These are phyloP conservation scores for Brachyhypopomus occidentalis DNA, from an alignment of 2,113 vertebrate species.

Conservation along the genomic window DNA sequence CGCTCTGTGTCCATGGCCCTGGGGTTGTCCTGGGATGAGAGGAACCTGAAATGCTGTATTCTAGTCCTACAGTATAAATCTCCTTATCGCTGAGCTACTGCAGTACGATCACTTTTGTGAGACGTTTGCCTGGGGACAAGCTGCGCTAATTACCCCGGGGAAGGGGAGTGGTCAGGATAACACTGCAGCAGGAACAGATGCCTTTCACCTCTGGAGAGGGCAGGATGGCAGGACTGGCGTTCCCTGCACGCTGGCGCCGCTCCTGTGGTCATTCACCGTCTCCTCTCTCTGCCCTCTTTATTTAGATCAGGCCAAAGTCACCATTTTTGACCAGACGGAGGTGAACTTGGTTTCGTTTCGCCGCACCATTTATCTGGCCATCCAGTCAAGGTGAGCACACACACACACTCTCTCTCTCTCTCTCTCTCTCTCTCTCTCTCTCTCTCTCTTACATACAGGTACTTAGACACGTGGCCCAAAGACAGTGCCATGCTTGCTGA, in stretches of 20 bases:
- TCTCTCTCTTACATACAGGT: no score
- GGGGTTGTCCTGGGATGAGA: no score
- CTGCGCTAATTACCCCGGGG: constrained; percentile 22
- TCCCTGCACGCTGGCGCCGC: not conserved
- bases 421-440: not conserved
- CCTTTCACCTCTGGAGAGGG: constrained; percentile 38
- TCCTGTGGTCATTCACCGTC: not conserved
- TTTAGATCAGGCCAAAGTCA: constrained; percentile 85
- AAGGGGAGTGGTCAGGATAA: constrained; percentile 36
- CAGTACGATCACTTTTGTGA: no score
- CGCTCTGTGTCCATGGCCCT: no score
- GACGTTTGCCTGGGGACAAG: not conserved
- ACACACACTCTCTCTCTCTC: constrained; percentile 21
- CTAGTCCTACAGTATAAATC: no score
- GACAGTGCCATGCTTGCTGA: no score
- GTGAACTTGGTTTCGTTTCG: constrained; percentile 97
- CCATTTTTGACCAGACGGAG: constrained; percentile 96
- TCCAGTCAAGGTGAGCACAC: constrained; percentile 91
- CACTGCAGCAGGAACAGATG: constrained; percentile 20
- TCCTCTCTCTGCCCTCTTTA: constrained; percentile 26
- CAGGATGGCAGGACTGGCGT: not conserved
- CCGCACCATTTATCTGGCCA: constrained; percentile 97
- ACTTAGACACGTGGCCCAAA: no score
- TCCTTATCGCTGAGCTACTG: no score
- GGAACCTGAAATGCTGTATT: no score